Percentiles rank a stretch among this genome's conserved stretches.
Conservation (phyloP, 1,140 invertebrate species). For the Cryptotermes secundus region DNA sequence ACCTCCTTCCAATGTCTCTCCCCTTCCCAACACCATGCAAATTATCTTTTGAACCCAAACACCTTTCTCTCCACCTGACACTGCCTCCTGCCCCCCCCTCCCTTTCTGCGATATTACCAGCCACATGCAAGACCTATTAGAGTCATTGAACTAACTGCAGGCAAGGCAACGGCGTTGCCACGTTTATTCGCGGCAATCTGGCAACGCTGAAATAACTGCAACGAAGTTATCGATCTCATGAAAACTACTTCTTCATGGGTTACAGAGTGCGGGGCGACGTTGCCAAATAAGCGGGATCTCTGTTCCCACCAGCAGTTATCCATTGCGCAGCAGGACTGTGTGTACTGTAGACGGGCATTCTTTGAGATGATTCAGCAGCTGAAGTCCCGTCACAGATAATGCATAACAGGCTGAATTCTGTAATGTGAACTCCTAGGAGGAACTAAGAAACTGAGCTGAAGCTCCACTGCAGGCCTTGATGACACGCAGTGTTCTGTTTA, state of each 20-base stretch:
- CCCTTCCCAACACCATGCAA: not conserved
- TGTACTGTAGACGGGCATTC: not conserved
- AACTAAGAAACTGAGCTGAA: not conserved
- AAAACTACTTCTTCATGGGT: constrained; percentile 1
- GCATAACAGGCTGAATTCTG: not conserved
- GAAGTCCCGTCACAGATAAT: not conserved
- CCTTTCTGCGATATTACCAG: not conserved
- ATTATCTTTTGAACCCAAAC: constrained; percentile 4
- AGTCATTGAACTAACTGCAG: constrained; percentile 21
- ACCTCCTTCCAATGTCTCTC: not conserved
- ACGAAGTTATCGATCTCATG: constrained; percentile 27
- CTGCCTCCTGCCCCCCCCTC: not conserved
- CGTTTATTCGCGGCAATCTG: not conserved
- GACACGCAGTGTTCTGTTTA: not conserved
- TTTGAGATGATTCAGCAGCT: not conserved
- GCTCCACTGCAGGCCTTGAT: not conserved
- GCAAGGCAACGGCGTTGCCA: constrained; percentile 24
- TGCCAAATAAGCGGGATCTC: constrained; percentile 8
- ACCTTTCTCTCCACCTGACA: not conserved
- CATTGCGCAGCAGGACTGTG: not conserved
- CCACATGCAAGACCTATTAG: constrained; percentile 19
- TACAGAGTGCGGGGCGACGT: constrained; percentile 1
- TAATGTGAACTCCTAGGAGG: not conserved
- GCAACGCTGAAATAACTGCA: constrained; percentile 28
- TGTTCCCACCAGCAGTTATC: not conserved